A percentile compares a stretch with the other conserved stretches of the same genome.
Evolutionary conservation across 92 coral and sea anemone genomes (phyloP).

Genomic region (Scolanthus callimorphus): DNA sequence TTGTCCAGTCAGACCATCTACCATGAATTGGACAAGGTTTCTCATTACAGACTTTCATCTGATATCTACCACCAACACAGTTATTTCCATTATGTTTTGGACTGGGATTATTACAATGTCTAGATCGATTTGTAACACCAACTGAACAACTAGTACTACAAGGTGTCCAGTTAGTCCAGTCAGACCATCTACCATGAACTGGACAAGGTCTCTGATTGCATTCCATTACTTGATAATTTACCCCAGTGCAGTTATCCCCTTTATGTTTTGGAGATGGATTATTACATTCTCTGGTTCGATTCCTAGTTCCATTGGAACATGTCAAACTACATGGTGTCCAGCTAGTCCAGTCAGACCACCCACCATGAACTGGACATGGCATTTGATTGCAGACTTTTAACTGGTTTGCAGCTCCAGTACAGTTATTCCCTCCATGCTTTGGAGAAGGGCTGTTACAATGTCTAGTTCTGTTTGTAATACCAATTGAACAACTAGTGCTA

Average conservation of each 20-base stretch:
- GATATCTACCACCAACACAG: slow-evolving; percentile 45
- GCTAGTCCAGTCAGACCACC: slow-evolving; percentile 72
- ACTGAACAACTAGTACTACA: slow-evolving; percentile 59
- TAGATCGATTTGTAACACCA: slow-evolving; percentile 33
- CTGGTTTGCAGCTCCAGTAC: slow-evolving; percentile 48
- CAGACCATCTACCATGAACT: slow-evolving; percentile 49
- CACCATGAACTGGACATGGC: slow-evolving; percentile 62
- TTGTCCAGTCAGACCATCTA: slow-evolving; percentile 73
- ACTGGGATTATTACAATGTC: slow-evolving; percentile 23
- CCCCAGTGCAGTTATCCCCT: slow-evolving; percentile 53
- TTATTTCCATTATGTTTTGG: neutral
- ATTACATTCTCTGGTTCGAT: slow-evolving; percentile 45
- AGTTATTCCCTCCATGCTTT: slow-evolving; percentile 33
- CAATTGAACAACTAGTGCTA: slow-evolving; percentile 63
- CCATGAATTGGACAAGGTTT: slow-evolving; percentile 55
- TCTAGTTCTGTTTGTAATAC: slow-evolving; percentile 47
- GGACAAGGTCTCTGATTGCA: slow-evolving; percentile 46
- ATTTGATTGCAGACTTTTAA: slow-evolving; percentile 28
- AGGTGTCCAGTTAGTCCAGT: slow-evolving; percentile 61
- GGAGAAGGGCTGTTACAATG: slow-evolving; percentile 43
- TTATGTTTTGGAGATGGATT: slow-evolving; percentile 56
- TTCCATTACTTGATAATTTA: slow-evolving; percentile 9
- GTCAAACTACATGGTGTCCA: slow-evolving; percentile 60
- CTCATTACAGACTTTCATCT: slow-evolving; percentile 33
- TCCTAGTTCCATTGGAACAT: slow-evolving; percentile 51